Evolutionary conservation across 2,797 vertebrate species (phyloP).

Genomic region (Helarctos malayanus): DNA sequence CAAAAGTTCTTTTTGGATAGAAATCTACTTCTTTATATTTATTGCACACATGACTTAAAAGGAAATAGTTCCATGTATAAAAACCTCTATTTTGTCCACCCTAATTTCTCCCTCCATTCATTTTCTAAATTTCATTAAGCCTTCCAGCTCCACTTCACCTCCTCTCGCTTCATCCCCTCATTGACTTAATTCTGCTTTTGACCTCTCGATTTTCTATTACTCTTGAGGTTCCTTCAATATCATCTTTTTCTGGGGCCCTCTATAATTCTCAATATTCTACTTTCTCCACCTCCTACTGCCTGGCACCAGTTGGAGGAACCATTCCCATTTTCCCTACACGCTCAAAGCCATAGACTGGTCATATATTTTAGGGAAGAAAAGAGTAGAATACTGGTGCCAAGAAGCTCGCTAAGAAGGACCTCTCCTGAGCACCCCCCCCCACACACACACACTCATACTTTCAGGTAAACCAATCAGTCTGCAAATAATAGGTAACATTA

Average conservation of each 20-base stretch:
- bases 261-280: neutral
- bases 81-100: neutral
- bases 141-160: neutral
- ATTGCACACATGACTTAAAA: neutral
- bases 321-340: neutral
- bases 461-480: neutral
- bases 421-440: neutral
- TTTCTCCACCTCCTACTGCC: neutral
- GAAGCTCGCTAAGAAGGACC: neutral
- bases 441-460: neutral
- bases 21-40: neutral
- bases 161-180: neutral
- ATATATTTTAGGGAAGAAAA: neutral
- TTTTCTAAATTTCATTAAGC: neutral
- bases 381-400: neutral
- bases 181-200: neutral
- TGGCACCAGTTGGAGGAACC: neutral
- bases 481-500: neutral
- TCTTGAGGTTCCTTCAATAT: neutral
- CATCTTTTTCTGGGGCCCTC: neutral
- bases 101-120: neutral
- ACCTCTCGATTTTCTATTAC: neutral
- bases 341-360: neutral
- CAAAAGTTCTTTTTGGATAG: slow-evolving; percentile 8
- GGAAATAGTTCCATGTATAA: neutral